Percentiles rank a stretch among this genome's conserved stretches.
Evolutionary conservation across 2,797 vertebrate species (phyloP).

Genomic region (Etheostoma nigrum): DNA sequence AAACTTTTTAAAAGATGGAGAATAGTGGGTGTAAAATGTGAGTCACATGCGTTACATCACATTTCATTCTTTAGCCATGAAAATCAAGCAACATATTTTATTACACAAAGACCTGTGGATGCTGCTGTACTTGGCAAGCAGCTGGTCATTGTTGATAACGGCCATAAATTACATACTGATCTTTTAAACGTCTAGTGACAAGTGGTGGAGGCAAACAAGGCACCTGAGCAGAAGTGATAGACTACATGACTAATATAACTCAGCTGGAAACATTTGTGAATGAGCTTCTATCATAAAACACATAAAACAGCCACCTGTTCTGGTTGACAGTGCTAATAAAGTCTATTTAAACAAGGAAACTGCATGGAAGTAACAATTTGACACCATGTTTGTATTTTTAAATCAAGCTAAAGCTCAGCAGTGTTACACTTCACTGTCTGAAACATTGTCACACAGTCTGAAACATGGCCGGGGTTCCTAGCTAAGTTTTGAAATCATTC

Average conservation of each 20-base stretch:
- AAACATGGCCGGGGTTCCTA: neutral
- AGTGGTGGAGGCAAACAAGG: conserved; percentile 6
- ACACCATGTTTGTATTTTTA: conserved; percentile 30
- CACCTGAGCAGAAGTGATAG: conserved; percentile 24
- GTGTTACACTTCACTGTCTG: conserved; percentile 2
- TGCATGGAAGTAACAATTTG: conserved; percentile 20
- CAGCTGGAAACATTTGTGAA: conserved; percentile 30
- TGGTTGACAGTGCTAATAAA: conserved; percentile 14
- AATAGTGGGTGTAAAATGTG: conserved; percentile 17
- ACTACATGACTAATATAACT: conserved; percentile 17
- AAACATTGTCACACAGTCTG: neutral
- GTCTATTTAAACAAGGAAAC: conserved; percentile 20
- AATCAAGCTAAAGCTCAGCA: neutral
- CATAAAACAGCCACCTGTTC: conserved; percentile 8
- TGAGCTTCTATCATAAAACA: conserved; percentile 20
- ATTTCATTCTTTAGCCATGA: conserved; percentile 36
- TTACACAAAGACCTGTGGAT: conserved; percentile 15
- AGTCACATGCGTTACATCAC: conserved; percentile 2
- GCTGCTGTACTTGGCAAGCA: conserved; percentile 25
- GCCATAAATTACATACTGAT: conserved; percentile 21
- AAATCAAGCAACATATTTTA: conserved; percentile 42
- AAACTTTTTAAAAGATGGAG: conserved; percentile 19
- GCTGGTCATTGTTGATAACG: conserved; percentile 39
- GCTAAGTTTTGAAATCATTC: neutral
- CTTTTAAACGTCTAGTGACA: conserved; percentile 20